These are phyloP conservation scores for Sebastes wilsoni DNA, from an alignment of 2,797 vertebrate species.

Conservation along the genomic window DNA sequence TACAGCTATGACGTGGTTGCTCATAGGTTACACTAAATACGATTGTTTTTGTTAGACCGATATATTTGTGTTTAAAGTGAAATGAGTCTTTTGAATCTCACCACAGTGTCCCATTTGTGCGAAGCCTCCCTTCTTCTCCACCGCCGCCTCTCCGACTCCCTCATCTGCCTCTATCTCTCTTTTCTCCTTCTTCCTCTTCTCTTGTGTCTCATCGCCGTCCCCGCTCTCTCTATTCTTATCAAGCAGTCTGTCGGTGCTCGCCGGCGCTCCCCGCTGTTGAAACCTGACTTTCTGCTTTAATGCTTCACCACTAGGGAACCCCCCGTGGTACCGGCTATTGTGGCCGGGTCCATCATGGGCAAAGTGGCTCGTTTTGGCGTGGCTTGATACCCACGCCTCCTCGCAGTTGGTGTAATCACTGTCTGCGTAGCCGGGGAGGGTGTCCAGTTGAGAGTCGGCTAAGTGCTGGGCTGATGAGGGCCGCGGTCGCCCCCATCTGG, in stretches of 20 bases:
- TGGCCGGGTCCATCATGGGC: slow-evolving; percentile 51
- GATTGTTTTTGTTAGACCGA: neutral
- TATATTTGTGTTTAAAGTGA: neutral
- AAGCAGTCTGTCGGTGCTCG: slow-evolving; percentile 65
- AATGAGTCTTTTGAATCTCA: slow-evolving; percentile 40
- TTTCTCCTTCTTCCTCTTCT: slow-evolving; percentile 63
- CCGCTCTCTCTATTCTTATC: slow-evolving; percentile 71
- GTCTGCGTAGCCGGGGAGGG: slow-evolving; percentile 48
- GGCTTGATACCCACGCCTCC: slow-evolving; percentile 65
- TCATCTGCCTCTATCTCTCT: slow-evolving; percentile 78
- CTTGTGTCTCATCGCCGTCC: slow-evolving; percentile 42
- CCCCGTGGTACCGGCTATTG: slow-evolving; percentile 41
- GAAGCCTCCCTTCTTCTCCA: slow-evolving; percentile 51
- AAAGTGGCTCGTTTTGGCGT: slow-evolving; percentile 45
- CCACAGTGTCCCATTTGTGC: slow-evolving; percentile 58
- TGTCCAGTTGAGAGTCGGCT: slow-evolving; percentile 77
- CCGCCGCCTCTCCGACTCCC: slow-evolving; percentile 69
- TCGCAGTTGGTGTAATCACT: slow-evolving; percentile 68
- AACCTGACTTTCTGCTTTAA: slow-evolving; percentile 64
- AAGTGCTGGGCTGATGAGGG: slow-evolving; percentile 67
- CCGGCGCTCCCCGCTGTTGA: slow-evolving; percentile 70
- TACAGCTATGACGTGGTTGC: neutral
- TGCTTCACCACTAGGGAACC: slow-evolving; percentile 25
- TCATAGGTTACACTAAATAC: neutral
- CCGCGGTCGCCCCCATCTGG: slow-evolving; percentile 76